These are phyloP conservation scores for Alligator mississippiensis DNA, from an alignment of 2,113 vertebrate species.

Conservation along the genomic window DNA sequence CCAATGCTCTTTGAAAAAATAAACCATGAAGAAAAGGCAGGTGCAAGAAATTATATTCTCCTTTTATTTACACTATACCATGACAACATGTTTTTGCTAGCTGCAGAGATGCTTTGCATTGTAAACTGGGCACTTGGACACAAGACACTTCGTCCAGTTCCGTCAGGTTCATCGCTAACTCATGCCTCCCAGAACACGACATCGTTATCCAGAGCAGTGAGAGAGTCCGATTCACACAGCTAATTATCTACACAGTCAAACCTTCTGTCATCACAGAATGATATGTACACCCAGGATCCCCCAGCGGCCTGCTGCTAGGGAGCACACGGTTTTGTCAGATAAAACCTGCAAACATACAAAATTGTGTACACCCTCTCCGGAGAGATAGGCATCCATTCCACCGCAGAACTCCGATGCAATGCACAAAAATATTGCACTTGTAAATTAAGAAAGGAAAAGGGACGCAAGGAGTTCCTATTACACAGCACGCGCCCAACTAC, in stretches of 20 bases:
- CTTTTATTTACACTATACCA: conserved; percentile 92
- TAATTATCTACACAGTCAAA: conserved; percentile 71
- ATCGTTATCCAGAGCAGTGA: conserved; percentile 82
- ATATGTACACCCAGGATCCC: conserved; percentile 83
- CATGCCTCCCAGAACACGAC: conserved; percentile 57
- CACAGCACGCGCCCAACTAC: conserved; percentile 82
- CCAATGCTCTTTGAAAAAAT: background rate
- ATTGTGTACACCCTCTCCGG: conserved; percentile 14
- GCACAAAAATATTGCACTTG: conserved; percentile 94
- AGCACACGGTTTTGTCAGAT: conserved; percentile 40
- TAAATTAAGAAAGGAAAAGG: conserved; percentile 73
- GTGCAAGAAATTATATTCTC: conserved; percentile 75
- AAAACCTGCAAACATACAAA: conserved; percentile 58
- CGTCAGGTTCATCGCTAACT: conserved; percentile 56
- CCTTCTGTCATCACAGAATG: conserved; percentile 76
- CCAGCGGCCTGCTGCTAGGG: conserved; percentile 86
- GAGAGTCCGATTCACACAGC: conserved; percentile 79
- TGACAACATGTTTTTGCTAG: conserved; percentile 82
- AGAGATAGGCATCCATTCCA: conserved; percentile 63
- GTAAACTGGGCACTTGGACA: conserved; percentile 87
- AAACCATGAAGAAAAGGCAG: conserved; percentile 15
- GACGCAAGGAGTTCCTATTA: conserved; percentile 78
- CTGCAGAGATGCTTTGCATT: conserved; percentile 87
- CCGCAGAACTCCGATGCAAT: conserved; percentile 67
- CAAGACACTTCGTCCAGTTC: conserved; percentile 81